Base-by-base conservation (phyloP, 1,140 invertebrate species). In the Tribolium castaneum region DNA sequence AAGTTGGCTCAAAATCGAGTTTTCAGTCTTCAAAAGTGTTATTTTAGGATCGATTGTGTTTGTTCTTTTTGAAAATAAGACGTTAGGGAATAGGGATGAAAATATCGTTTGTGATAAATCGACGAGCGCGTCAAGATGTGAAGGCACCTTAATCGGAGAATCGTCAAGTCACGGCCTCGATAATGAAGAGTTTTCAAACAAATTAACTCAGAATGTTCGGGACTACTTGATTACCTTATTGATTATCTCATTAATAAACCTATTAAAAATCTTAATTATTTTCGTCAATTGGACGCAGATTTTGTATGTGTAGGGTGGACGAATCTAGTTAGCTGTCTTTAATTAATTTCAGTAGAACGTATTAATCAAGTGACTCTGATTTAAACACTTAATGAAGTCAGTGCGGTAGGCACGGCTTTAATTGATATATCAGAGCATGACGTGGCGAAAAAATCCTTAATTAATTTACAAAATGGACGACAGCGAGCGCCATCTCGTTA, bases 141-240 rank as follows among this genome's bases (percentile, higher is more conserved):
- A 73, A 50, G 6, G n/a, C 7, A 12, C 49, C 49, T 73, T 73
- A 73, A 73, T 25, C 6, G 7, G 7, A 51, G 39, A 76, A 66
- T 9, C 34, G 75, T 62, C 52, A 34, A 62, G 75, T 76, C 75
- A 76, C 35, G 56, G 16, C 39, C 49, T 66, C 45, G 45, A 77
- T 77, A 77, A 77, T 77, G 56, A 77, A 77, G 62, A 76, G 56
- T 66, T 77, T 62, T 51, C 56, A 70, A 77, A 77, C 75, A 77
- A 77, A 77, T 77, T 77, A 77, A 54, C 62, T 70, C 75, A 52
- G 54, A 39, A 51, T 49, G 34, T 50, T 52, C 6, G 59, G 45
- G 59, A 70, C 75, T 70, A 70, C 75, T 77, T 77, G 51, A 77
- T 77, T 77, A 45, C 50, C 59, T 54, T 77, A 70, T 77, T 77